These are phyloP conservation scores for Acanthaster planci DNA, from an alignment of 35 echinoderm and acorn worm species.

Conservation along the genomic window DNA sequence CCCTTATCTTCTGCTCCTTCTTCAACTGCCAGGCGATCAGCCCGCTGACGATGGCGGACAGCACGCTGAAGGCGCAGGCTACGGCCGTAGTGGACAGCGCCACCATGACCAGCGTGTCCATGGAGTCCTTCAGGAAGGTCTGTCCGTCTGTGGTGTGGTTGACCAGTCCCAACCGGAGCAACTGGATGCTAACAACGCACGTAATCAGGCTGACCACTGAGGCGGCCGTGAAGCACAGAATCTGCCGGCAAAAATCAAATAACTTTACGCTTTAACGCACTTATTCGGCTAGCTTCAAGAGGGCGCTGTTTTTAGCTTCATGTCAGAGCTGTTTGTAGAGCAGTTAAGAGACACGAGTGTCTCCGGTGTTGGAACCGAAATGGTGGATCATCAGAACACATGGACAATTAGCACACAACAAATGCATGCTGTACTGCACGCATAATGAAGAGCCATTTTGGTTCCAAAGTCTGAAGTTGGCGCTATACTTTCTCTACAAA, in stretches of 20 bases:
- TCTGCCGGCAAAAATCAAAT: constrained; percentile 37
- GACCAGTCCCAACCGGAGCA: constrained; percentile 70
- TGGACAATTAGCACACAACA: no score
- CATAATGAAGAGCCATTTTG: no score
- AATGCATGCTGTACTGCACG: no score
- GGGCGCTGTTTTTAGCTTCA: no score
- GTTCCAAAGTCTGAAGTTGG: no score
- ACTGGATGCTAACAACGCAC: constrained; percentile 56
- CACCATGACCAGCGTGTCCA: constrained; percentile 48
- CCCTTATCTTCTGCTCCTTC: constrained; percentile 27
- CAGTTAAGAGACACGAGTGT: no score
- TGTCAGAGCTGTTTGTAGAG: no score
- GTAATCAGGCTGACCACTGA: constrained; percentile 57
- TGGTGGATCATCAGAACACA: no score
- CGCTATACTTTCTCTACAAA: no score
- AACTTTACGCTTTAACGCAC: no score
- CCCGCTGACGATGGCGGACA: constrained; percentile 52
- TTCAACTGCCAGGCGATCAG: constrained; percentile 63
- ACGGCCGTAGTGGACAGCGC: constrained; percentile 47
- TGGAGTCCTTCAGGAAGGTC: constrained; percentile 70
- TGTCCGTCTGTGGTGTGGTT: constrained; percentile 76
- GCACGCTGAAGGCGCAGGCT: constrained; percentile 43
- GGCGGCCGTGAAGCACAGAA: constrained; percentile 68
- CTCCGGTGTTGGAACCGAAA: no score
- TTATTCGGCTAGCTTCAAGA: no score